A percentile compares a stretch with the other conserved stretches of the same genome.
Evolutionary conservation across 2,797 vertebrate genomes (phyloP).

Genomic region (Sardinella longiceps): DNA sequence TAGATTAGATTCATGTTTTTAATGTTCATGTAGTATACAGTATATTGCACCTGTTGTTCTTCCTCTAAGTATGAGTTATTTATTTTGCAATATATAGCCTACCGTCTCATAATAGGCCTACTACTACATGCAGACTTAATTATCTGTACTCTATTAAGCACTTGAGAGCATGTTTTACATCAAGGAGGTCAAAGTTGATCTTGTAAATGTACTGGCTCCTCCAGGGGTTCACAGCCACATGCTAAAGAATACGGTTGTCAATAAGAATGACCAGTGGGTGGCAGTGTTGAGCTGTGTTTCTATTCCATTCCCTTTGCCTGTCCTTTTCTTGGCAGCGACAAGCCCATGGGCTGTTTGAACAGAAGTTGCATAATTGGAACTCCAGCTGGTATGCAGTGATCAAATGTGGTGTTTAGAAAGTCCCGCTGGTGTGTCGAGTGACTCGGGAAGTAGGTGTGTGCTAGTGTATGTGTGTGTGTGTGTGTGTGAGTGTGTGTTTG

Average conservation of each 20-base stretch:
- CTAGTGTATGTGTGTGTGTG: background rate
- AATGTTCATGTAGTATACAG: no score
- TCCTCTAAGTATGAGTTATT: background rate
- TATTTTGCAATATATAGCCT: background rate
- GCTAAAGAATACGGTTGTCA: background rate
- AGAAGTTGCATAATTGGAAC: conserved; percentile 28
- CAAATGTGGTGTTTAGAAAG: conserved; percentile 14
- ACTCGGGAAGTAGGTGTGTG: background rate
- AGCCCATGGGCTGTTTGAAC: background rate
- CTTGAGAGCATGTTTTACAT: background rate
- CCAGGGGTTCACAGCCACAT: background rate
- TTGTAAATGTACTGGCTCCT: background rate
- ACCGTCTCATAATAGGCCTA: background rate
- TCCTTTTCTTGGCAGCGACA: background rate
- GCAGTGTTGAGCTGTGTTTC: conserved; percentile 39
- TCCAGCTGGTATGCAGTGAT: conserved; percentile 28
- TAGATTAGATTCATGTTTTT: no score
- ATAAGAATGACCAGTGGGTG: conserved; percentile 31
- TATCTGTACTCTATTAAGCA: background rate
- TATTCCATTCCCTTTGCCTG: no score
- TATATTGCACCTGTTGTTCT: background rate
- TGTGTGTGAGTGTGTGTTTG: background rate
- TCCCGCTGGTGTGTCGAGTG: background rate
- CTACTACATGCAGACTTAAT: background rate
- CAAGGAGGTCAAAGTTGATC: background rate